Evolutionary conservation across 1,140 invertebrate species (phyloP).

Genomic region (Macrosteles quadrilineatus): DNA sequence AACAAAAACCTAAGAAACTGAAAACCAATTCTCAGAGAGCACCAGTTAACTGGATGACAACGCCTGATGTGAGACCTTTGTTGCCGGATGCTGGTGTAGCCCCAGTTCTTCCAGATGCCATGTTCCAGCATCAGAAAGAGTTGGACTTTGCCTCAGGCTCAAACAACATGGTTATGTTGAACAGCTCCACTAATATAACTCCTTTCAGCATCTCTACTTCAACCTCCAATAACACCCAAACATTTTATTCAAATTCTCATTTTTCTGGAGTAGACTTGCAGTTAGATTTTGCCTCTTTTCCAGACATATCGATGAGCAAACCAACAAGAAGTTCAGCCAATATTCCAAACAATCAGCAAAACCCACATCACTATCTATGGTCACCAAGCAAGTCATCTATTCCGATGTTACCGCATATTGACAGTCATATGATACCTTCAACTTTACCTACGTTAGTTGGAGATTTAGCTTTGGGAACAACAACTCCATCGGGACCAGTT

Average conservation of each 20-base stretch:
- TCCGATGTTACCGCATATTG: conserved; percentile 40
- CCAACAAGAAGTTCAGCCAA: background rate
- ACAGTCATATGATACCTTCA: conserved; percentile 43
- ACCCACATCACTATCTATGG: conserved; percentile 39
- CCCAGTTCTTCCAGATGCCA: conserved; percentile 45
- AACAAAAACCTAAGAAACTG: conserved; percentile 11
- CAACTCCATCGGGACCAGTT: conserved; percentile 36
- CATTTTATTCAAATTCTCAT: conserved; percentile 21
- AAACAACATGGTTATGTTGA: conserved; percentile 12
- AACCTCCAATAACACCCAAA: conserved; percentile 21
- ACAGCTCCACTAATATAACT: conserved; percentile 17
- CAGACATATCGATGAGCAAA: background rate
- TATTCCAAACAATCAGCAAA: conserved; percentile 25
- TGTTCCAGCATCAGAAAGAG: conserved; percentile 38
- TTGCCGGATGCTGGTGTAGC: conserved; percentile 10
- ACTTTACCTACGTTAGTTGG: conserved; percentile 48
- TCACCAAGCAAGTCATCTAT: conserved; percentile 41
- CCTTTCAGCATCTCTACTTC: conserved; percentile 3
- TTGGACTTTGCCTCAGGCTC: conserved; percentile 21
- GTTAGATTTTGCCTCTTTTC: conserved; percentile 20
- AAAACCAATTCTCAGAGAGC: conserved; percentile 34
- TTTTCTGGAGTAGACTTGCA: conserved; percentile 30
- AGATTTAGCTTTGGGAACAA: conserved; percentile 47
- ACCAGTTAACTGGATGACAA: conserved; percentile 66
- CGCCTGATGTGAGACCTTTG: conserved; percentile 54